phyloP scores from a whole-genome alignment of 2,888 invertebrate genomes.

The Thereva nobilitata region DNA sequence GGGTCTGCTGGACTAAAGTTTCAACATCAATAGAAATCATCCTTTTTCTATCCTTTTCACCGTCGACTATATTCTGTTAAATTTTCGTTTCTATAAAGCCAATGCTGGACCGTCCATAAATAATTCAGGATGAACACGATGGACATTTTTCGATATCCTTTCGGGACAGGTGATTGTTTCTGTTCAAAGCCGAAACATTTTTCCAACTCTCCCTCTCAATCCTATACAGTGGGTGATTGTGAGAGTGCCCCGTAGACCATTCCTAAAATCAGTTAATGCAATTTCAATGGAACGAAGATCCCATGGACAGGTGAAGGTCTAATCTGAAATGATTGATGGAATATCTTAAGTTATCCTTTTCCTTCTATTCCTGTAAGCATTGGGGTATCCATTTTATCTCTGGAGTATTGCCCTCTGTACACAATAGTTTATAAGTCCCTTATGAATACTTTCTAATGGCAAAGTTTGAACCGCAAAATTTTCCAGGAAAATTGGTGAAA shows the following conservation, averaged over 20 bases:
- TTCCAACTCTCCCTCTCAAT: not conserved
- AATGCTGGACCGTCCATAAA: slow-evolving; percentile 13
- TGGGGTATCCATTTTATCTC: too few species aligned
- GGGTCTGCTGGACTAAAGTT: not conserved
- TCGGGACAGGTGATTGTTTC: slow-evolving; percentile 29
- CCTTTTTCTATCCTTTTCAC: slow-evolving; percentile 11
- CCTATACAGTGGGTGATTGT: not conserved
- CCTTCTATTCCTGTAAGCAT: not conserved
- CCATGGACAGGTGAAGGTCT: slow-evolving; percentile 11
- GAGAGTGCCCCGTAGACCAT: too few species aligned
- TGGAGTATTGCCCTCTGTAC: not conserved
- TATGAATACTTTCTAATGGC: slow-evolving; percentile 30
- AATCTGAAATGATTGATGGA: slow-evolving; percentile 30
- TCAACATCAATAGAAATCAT: not conserved
- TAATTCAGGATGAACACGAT: slow-evolving; percentile 19
- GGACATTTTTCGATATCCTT: slow-evolving; percentile 24
- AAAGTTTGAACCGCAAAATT: slow-evolving; percentile 32
- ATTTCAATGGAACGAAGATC: not conserved
- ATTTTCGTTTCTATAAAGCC: slow-evolving; percentile 2
- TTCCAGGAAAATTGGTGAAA: slow-evolving; percentile 29
- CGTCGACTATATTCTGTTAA: slow-evolving; percentile 23
- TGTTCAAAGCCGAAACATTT: slow-evolving; percentile 8
- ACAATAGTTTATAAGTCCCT: slow-evolving; percentile 30
- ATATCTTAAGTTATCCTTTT: slow-evolving; percentile 8
- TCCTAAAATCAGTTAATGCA: slow-evolving; percentile 15